A percentile compares a stretch with the other conserved stretches of the same genome.
phyloP scores from a whole-genome alignment of 1,140 invertebrate species.

The Rhopalosiphum maidis region DNA sequence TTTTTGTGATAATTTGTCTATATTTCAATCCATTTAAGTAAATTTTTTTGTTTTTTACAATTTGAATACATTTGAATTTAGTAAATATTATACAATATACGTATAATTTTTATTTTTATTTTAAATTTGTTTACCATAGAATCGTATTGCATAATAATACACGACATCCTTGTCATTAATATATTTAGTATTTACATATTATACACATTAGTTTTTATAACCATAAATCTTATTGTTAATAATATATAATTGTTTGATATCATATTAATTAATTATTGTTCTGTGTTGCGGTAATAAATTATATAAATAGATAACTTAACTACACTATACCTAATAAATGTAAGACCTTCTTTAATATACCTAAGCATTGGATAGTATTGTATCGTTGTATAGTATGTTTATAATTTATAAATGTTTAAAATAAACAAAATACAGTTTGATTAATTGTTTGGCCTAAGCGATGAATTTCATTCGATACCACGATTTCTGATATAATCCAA shows the following conservation, averaged over 20 bases:
- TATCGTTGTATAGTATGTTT: neutral
- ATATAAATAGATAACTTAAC: neutral
- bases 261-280: neutral
- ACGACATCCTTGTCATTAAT: neutral
- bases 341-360: neutral
- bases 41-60: neutral
- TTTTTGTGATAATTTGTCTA: neutral
- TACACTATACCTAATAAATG: neutral
- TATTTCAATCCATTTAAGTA: neutral
- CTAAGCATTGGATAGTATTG: too few species aligned
- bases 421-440: neutral
- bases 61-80: neutral
- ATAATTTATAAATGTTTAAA: neutral
- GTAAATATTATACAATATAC: neutral
- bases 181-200: neutral
- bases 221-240: neutral
- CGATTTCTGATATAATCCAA: constrained; percentile 41
- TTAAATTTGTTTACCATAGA: neutral
- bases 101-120: neutral
- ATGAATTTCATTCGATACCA: constrained; percentile 13
- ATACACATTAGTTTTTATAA: neutral
- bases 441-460: neutral
- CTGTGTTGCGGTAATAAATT: neutral
- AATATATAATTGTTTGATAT: neutral
- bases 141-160: neutral